Evolutionary conservation across 1,140 invertebrate genomes (phyloP).

Genomic region (Philopotamus ludificatus): DNA sequence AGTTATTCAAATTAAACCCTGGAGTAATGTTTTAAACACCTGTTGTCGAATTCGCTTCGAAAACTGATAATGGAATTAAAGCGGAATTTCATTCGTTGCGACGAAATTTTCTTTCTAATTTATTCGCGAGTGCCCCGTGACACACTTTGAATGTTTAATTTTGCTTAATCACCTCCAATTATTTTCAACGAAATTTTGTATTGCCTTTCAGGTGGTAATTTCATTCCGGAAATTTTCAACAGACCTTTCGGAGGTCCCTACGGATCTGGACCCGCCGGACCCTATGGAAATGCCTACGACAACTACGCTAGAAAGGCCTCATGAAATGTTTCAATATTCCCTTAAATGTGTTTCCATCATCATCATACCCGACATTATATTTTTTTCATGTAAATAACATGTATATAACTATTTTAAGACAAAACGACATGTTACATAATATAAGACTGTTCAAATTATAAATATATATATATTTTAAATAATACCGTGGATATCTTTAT

Average conservation of each 20-base stretch:
- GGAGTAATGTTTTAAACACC: too few relatives aligned
- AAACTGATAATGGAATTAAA: not conserved
- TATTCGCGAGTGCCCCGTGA: not conserved
- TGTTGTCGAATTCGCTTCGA: too few relatives aligned
- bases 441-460: not conserved
- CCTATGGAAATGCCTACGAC: slow-evolving; percentile 32
- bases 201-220: slow-evolving; percentile 26
- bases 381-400: too few relatives aligned
- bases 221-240: slow-evolving; percentile 26
- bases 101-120: not conserved
- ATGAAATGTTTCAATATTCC: not conserved
- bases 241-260: slow-evolving; percentile 37
- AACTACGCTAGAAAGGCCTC: slow-evolving; percentile 31
- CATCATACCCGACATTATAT: too few relatives aligned
- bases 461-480: too few relatives aligned
- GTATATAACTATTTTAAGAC: not conserved
- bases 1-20: too few relatives aligned
- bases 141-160: slow-evolving; percentile 1
- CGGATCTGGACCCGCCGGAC: slow-evolving; percentile 16
- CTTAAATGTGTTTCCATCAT: not conserved
- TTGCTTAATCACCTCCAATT: slow-evolving; percentile 15
- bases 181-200: slow-evolving; percentile 12
- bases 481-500: too few relatives aligned
- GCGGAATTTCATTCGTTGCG: too few relatives aligned
- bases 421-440: not conserved